Percentiles rank a stretch among this genome's conserved stretches.
phyloP scores from a whole-genome alignment of 2,888 invertebrate species.

The Eustalomyia histrio region DNA sequence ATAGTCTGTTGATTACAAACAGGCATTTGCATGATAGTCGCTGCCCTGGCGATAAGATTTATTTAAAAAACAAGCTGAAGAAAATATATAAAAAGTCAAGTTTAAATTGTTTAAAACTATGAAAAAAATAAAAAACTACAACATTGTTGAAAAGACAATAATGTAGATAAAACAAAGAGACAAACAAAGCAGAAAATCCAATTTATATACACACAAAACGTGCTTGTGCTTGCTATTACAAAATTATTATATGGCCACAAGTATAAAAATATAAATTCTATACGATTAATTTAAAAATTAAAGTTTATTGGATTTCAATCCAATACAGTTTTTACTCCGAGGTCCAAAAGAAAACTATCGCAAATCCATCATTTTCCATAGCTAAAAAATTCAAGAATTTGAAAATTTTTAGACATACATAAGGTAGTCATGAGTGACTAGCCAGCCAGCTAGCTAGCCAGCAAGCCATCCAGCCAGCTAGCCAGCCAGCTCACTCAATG shows the following conservation, averaged over 20 bases:
- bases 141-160: slow-evolving; percentile 53
- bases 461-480: too few relatives aligned
- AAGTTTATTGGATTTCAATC: too few relatives aligned
- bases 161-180: slow-evolving; percentile 27
- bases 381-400: too few relatives aligned
- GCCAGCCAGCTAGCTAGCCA: too few relatives aligned
- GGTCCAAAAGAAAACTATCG: too few relatives aligned
- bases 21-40: too few relatives aligned
- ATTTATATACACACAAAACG: slow-evolving; percentile 49
- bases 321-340: background rate
- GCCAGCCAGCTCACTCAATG: too few relatives aligned
- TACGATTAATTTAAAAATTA: background rate
- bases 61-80: slow-evolving; percentile 31
- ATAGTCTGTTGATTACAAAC: too few relatives aligned
- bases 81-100: slow-evolving; percentile 18
- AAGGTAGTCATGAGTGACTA: too few relatives aligned
- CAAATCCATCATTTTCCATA: too few relatives aligned
- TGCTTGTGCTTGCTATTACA: slow-evolving; percentile 32
- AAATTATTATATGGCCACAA: slow-evolving; percentile 11
- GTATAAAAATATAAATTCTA: background rate
- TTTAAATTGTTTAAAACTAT: slow-evolving; percentile 38
- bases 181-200: slow-evolving; percentile 48
- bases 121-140: slow-evolving; percentile 20
- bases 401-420: too few relatives aligned
- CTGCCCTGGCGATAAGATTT: slow-evolving; percentile 59